Base-by-base conservation (phyloP, 1,140 invertebrate genomes). In the Antheraea mylitta region DNA sequence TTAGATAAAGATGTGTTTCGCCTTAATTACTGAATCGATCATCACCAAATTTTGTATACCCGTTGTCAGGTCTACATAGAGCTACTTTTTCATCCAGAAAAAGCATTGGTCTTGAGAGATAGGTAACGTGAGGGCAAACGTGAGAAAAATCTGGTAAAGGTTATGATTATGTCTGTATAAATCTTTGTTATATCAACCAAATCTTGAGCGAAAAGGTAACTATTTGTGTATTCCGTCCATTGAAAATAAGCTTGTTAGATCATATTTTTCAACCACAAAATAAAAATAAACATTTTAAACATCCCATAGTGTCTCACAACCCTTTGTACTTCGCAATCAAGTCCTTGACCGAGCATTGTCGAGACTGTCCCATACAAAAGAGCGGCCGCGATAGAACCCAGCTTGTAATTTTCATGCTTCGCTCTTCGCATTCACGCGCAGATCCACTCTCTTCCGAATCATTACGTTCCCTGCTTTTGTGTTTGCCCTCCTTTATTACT, bases 401-500 rank as follows among this genome's bases (percentile, higher is more conserved):
- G 78, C 77, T 78, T 87, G 85, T 89, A 86, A 91, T 90, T 85
- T 91, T 89, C 82, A 89, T 86, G 85, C 76, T 79, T 82, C 83
- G 78, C 76, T 84, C 84, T 75, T 83, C 76, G 80, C 83, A 90
- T 89, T 89, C 85, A 86, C 80, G 78, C 78, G 68, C 77, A 87
- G 85, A 84, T 83, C 81, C 82, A 85, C 83, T 89, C 82, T 81
- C 87, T 90, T 90, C 87, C 88, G 81, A 89, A 88, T 90, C 88
- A 91, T 92, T 92, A 92, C 83, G 78, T 82, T 86, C 83, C 78
- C 85, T 79, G 82, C 82, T 83, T 89, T 89, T 90, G 82, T 88
- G 74, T 78, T 67, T 73, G 70, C 76, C 80, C 73, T 79, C 81
- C 79, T 71, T 65, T 65, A 64, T 64, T 64, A 64, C 18, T 18